phyloP scores from a whole-genome alignment of 1,140 invertebrate genomes.

The Riptortus pedestris region DNA sequence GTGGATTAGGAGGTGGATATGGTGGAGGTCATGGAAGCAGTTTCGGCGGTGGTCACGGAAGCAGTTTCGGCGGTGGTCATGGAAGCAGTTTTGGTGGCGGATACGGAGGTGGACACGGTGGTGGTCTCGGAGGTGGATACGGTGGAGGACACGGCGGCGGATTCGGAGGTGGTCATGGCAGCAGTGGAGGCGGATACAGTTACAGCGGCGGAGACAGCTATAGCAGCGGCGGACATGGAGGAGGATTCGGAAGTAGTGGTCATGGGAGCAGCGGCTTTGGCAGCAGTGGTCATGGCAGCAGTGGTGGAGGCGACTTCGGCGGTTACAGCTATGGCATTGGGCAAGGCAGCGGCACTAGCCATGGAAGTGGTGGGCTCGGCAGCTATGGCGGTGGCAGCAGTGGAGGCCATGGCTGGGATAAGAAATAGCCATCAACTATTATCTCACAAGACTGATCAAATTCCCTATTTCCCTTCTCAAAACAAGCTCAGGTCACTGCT shows the following conservation, averaged over 20 bases:
- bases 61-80: slow-evolving; percentile 18
- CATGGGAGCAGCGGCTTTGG: background rate
- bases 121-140: slow-evolving; percentile 8
- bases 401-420: slow-evolving; percentile 4
- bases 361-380: background rate
- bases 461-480: background rate
- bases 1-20: background rate
- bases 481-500: background rate
- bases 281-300: slow-evolving; percentile 7
- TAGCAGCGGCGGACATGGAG: slow-evolving; percentile 10
- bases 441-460: slow-evolving; percentile 3
- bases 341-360: background rate
- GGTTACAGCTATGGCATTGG: slow-evolving; percentile 10
- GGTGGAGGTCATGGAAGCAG: slow-evolving; percentile 2
- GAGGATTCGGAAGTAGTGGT: too few species aligned
- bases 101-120: slow-evolving; percentile 5
- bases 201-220: slow-evolving; percentile 15
- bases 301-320: background rate
- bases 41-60: slow-evolving; percentile 13
- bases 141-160: slow-evolving; percentile 21
- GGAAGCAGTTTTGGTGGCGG: slow-evolving; percentile 6
- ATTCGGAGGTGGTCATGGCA: slow-evolving; percentile 19
- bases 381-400: slow-evolving; percentile 12
- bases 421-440: background rate
- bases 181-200: slow-evolving; percentile 8